Evolutionary conservation across 2,888 invertebrate species (phyloP).

Genomic region (Chaitophorus viminalis): DNA sequence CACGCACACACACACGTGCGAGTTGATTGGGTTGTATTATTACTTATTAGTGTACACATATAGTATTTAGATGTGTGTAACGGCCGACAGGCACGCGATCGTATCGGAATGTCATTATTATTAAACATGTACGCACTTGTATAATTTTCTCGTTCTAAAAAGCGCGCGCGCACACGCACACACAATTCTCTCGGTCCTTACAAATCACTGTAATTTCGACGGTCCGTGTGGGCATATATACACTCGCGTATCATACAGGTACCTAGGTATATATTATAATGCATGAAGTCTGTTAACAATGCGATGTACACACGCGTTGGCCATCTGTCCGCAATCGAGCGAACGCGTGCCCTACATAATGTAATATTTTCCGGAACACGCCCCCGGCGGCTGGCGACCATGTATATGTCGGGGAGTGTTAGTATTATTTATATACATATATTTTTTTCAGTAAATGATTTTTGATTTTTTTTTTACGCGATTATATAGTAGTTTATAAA

Average conservation of each 20-base stretch:
- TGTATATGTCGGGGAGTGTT: not conserved
- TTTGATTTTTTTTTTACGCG: no score
- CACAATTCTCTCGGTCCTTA: not conserved
- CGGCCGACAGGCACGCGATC: conserved; percentile 59
- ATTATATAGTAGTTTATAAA: no score
- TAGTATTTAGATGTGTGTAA: not conserved
- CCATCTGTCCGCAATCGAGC: conserved; percentile 40
- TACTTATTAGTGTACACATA: not conserved
- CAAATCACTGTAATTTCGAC: conserved; percentile 59
- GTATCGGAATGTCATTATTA: conserved; percentile 55
- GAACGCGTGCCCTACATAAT: conserved; percentile 43
- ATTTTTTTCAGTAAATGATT: not conserved
- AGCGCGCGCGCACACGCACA: not conserved
- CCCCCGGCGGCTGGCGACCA: not conserved
- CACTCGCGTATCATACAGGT: no score
- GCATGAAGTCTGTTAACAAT: no score
- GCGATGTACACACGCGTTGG: not conserved
- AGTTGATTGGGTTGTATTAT: not conserved
- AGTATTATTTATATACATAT: not conserved
- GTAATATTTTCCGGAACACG: conserved; percentile 33
- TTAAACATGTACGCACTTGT: not conserved
- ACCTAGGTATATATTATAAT: not conserved
- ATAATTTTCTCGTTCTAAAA: conserved; percentile 26
- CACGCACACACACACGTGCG: not conserved
- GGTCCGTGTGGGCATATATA: not conserved